These are phyloP conservation scores for Emydocephalus ijimae DNA, from an alignment of 2,113 vertebrate genomes.

Conservation along the genomic window DNA sequence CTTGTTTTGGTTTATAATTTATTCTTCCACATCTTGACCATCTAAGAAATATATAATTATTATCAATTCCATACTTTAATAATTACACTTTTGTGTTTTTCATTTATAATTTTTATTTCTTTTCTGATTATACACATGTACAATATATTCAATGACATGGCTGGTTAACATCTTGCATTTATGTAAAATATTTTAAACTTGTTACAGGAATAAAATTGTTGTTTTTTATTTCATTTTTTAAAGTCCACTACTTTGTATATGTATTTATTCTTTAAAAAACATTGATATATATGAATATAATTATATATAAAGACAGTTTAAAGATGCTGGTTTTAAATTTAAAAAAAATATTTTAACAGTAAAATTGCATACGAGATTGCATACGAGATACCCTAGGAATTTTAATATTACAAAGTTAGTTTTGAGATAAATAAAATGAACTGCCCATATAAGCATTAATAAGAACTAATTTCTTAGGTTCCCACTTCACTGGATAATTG, in stretches of 20 bases:
- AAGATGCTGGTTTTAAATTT: constrained; percentile 2
- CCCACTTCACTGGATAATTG: constrained; percentile 89
- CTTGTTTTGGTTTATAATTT: background rate
- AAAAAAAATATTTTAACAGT: constrained; percentile 16
- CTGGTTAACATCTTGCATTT: background rate
- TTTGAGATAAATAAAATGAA: constrained; percentile 51
- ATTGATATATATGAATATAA: background rate
- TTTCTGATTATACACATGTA: background rate
- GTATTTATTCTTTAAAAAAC: background rate
- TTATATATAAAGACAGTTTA: constrained; percentile 5
- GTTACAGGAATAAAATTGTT: constrained; percentile 7
- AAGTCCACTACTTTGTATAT: no score
- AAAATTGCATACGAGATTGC: constrained; percentile 1
- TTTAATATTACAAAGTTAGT: constrained; percentile 42
- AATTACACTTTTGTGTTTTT: background rate
- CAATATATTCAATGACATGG: background rate
- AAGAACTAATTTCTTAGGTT: constrained; percentile 90
- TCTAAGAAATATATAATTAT: background rate
- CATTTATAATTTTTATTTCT: background rate
- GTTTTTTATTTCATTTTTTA: background rate
- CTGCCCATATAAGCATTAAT: constrained; percentile 86
- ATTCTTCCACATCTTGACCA: background rate
- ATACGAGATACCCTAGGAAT: background rate
- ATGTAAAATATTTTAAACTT: background rate
- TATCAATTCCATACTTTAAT: background rate